Evolutionary conservation across 2,113 vertebrate species (phyloP).

Genomic region (Daphoenositta chrysoptera): DNA sequence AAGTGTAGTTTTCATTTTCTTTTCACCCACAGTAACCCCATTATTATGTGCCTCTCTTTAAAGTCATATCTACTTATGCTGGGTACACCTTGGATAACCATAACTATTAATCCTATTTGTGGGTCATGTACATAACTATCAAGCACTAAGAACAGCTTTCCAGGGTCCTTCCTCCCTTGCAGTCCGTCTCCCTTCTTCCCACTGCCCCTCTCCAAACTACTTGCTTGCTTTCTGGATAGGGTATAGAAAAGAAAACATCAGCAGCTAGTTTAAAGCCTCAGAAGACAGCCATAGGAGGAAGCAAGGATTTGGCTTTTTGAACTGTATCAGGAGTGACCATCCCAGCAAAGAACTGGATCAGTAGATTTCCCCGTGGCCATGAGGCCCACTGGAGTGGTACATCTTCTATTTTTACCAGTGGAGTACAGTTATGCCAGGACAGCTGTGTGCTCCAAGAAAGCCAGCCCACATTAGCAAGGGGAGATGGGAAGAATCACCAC

Average conservation of each 20-base stretch:
- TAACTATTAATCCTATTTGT: neutral
- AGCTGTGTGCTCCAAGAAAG: neutral
- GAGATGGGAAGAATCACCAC: neutral
- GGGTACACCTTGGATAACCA: neutral
- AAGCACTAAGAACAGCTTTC: neutral
- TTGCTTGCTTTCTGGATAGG: neutral
- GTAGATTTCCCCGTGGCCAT: neutral
- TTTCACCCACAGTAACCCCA: neutral
- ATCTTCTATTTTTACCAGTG: neutral
- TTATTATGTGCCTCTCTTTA: neutral
- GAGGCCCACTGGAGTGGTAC: neutral
- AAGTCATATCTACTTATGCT: neutral
- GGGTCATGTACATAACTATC: neutral
- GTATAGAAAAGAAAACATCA: neutral
- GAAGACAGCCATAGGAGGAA: neutral
- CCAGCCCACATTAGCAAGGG: neutral
- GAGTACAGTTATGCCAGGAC: neutral
- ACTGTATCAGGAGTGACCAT: neutral
- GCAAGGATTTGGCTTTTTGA: neutral
- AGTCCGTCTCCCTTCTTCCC: neutral
- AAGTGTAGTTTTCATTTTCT: neutral
- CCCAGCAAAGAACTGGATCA: neutral
- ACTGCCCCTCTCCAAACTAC: rapidly evolving
- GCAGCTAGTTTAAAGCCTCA: neutral
- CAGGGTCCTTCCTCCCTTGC: neutral